Evolutionary conservation across 1,140 invertebrate species (phyloP), one percentile per base, ranked within the genome.

Genomic region (Ceratosolen solmsi): DNA sequence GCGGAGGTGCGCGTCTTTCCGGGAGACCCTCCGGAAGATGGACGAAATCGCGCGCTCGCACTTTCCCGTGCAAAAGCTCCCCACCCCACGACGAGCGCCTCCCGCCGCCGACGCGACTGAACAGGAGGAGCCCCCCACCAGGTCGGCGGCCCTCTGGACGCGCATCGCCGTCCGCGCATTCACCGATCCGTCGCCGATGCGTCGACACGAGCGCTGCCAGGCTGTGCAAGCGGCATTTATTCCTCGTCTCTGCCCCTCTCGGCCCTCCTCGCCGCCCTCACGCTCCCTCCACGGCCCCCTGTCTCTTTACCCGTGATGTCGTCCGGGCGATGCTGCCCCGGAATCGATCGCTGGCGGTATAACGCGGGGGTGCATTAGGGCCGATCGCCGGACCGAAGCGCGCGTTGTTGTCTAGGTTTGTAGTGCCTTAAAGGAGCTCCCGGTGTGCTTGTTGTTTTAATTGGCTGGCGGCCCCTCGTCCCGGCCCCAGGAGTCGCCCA

Each of bases 81-180:
- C n/a, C n/a, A n/a, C n/a, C n/a, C n/a, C n/a, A n/a, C n/a, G n/a
- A n/a, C n/a, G n/a, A n/a, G n/a, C n/a, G n/a, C 51, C 51, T 54
- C 13, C 51, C 13, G 27, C 20, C 33, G 65, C 17, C 41, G 58
- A 0, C 8, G 38, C 38, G 54, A 13, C 36, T 17, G n/a, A n/a
- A 20, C 49, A 11, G 13, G 36, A 1, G 38, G 51, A 0, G 7
- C 1, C 41, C 46, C 41, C 76, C 60, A 68, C 76, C 41, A 68
- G 25, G 15, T 63, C 22, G 8, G 8, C 77, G 5, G 78, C 36
- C 22, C 41, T 30, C 41, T 70, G 38, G 58, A 25, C 20, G 74
- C 72, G 79, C 63, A 77, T 76, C 82, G 27, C n/a, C 54, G 58
- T 49, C 56, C 56, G 68, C 81, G 49, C 82, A 83, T 70, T 83